phyloP scores from a whole-genome alignment of 2,888 invertebrate species.

The Liposcelis brunnea region DNA sequence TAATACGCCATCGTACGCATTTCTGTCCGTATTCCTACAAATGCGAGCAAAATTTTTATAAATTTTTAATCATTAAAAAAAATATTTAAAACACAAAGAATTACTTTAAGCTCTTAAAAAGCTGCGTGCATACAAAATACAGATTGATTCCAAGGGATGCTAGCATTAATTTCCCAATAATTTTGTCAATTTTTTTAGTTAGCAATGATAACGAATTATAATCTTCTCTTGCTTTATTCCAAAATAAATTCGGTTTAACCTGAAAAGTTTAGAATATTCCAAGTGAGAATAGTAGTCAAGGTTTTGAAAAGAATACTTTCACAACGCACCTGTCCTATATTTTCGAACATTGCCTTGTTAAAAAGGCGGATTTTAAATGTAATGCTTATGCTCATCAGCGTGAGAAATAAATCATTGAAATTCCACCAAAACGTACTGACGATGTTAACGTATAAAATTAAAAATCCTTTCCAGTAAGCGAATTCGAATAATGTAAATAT shows the following conservation, averaged over 20 bases:
- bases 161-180: conserved; percentile 18
- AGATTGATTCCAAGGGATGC: conserved; percentile 21
- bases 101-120: conserved; percentile 20
- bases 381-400: conserved; percentile 19
- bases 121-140: conserved; percentile 21
- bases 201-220: conserved; percentile 19
- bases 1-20: too few species aligned
- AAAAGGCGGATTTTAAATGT: conserved; percentile 19
- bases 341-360: conserved; percentile 22
- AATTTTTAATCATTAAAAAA: too few species aligned
- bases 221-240: conserved; percentile 19
- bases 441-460: conserved; percentile 16
- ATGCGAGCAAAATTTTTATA: too few species aligned
- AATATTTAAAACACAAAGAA: too few species aligned
- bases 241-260: conserved; percentile 17
- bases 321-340: too few species aligned
- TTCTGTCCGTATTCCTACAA: too few species aligned
- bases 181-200: conserved; percentile 19
- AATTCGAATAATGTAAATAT: conserved; percentile 17
- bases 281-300: too few species aligned
- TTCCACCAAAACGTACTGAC: conserved; percentile 20
- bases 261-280: conserved; percentile 23
- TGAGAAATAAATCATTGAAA: conserved; percentile 21
- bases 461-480: conserved; percentile 13
- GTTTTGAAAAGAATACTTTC: too few species aligned